A percentile compares a stretch with the other conserved stretches of the same genome.
phyloP scores from a whole-genome alignment of 2,113 vertebrate species.

The Bucco capensis region DNA sequence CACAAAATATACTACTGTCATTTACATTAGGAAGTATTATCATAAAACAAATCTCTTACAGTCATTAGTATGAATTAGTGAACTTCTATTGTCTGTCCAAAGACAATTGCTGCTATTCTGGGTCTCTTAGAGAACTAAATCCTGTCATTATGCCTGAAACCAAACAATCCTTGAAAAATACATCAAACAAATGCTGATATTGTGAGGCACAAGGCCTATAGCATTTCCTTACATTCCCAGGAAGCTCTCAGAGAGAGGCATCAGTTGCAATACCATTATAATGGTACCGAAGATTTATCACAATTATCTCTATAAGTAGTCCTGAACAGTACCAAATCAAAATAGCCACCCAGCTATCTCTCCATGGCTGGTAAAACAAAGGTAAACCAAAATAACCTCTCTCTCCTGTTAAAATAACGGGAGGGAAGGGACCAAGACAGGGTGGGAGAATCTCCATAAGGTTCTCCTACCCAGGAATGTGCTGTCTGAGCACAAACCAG shows the following conservation, averaged over 20 bases:
- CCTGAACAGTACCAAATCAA: background rate
- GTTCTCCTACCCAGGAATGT: background rate
- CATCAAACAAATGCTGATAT: constrained; percentile 32
- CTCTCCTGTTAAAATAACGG: background rate
- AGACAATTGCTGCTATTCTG: background rate
- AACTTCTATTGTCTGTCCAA: background rate
- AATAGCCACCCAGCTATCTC: background rate
- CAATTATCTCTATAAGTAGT: background rate
- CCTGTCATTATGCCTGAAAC: background rate
- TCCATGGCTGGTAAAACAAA: background rate
- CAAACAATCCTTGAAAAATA: constrained; percentile 41
- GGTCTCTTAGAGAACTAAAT: background rate
- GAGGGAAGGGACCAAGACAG: background rate
- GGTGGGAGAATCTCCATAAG: background rate
- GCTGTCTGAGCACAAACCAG: background rate
- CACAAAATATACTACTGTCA: constrained; percentile 53
- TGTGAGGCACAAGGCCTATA: background rate
- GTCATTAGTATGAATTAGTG: constrained; percentile 26
- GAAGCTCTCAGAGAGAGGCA: background rate
- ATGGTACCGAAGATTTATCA: background rate
- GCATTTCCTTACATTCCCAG: constrained; percentile 18
- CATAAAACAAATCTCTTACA: constrained; percentile 39
- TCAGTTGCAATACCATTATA: background rate
- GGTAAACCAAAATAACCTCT: background rate
- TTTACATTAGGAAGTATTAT: constrained; percentile 28